Evolutionary conservation across 2,888 invertebrate genomes (phyloP).

Genomic region (Neoscelio sp.): DNA sequence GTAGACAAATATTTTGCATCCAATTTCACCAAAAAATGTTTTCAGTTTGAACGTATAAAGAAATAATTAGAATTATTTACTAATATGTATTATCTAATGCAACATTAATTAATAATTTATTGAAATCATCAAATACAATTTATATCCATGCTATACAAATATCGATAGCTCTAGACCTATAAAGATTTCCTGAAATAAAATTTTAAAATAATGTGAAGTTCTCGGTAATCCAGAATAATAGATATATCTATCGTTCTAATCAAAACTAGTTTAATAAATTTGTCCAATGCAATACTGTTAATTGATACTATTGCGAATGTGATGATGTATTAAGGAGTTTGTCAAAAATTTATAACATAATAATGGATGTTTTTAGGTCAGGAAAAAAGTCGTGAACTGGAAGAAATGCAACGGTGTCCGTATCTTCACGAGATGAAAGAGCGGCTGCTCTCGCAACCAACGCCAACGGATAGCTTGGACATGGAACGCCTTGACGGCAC

Average conservation of each 20-base stretch:
- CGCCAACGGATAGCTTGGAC: conserved; percentile 87
- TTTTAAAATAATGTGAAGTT: too few relatives aligned
- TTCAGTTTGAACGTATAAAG: too few relatives aligned
- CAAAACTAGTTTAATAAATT: conserved; percentile 35
- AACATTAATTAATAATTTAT: too few relatives aligned
- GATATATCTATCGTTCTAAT: conserved; percentile 12
- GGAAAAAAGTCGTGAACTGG: conserved; percentile 75
- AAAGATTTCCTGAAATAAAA: too few relatives aligned
- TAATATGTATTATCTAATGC: too few relatives aligned
- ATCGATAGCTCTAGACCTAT: too few relatives aligned
- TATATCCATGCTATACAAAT: too few relatives aligned
- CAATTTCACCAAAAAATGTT: too few relatives aligned
- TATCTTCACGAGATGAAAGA: conserved; percentile 97
- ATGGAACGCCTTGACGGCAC: conserved; percentile 85
- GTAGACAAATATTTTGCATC: too few relatives aligned
- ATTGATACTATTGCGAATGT: conserved; percentile 24
- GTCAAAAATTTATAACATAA: conserved; percentile 27
- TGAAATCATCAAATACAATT: too few relatives aligned
- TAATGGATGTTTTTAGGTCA: conserved; percentile 73
- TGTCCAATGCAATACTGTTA: not conserved
- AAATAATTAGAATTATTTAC: too few relatives aligned
- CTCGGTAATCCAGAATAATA: not conserved
- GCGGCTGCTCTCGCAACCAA: conserved; percentile 90
- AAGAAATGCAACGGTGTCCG: conserved; percentile 94
- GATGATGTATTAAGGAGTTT: conserved; percentile 9